Percentiles rank a stretch among this genome's conserved stretches.
phyloP scores from a whole-genome alignment of 2,888 invertebrate genomes.

The Zeuzera pyrina region DNA sequence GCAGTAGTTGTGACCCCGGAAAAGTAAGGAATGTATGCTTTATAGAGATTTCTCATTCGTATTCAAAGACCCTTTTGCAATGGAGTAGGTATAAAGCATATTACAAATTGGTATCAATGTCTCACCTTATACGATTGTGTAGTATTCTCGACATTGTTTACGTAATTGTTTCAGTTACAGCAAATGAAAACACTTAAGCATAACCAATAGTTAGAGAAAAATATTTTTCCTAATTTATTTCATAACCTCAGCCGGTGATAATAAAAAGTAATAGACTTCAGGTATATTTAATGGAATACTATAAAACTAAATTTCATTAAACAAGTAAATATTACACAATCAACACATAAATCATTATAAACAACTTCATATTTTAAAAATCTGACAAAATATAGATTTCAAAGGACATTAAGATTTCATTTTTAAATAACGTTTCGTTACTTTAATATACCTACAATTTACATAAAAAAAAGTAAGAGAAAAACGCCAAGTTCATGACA shows the following conservation, averaged over 20 bases:
- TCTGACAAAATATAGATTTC: conserved; percentile 39
- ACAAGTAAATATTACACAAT: conserved; percentile 54
- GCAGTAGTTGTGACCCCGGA: no score
- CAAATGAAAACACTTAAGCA: conserved; percentile 37
- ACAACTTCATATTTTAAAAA: conserved; percentile 57
- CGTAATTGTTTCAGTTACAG: conserved; percentile 28
- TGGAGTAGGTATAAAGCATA: no score
- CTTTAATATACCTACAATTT: no score
- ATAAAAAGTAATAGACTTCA: conserved; percentile 25
- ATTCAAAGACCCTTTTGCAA: no score
- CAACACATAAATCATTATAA: conserved; percentile 56
- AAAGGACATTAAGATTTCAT: no score
- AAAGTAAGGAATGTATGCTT: no score
- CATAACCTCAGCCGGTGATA: conserved; percentile 58
- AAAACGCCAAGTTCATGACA: not conserved
- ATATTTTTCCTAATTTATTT: conserved; percentile 32
- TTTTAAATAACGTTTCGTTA: no score
- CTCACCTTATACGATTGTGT: conserved; percentile 60
- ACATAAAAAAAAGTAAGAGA: no score
- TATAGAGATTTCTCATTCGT: no score
- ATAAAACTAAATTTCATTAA: conserved; percentile 26
- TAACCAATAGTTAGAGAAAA: conserved; percentile 32
- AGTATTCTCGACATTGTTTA: conserved; percentile 64
- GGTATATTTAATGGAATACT: conserved; percentile 24
- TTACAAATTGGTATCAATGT: no score